Base-by-base conservation (phyloP, 1,140 invertebrate genomes). In the Panagrolaimus sp. region DNA sequence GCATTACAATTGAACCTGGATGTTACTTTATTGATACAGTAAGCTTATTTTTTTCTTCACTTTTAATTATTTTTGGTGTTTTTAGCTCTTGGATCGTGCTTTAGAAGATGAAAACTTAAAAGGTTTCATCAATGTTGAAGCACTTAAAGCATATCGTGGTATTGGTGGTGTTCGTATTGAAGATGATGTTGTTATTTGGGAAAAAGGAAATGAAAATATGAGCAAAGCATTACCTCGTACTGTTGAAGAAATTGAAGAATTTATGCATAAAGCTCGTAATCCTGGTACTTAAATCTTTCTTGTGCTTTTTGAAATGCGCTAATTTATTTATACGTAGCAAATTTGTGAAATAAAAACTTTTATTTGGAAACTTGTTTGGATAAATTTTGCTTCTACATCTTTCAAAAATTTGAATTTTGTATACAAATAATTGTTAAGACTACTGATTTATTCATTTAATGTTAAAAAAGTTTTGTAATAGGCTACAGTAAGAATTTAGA, bases 1-100 rank as follows among this genome's bases (percentile, higher is more conserved):
- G 93, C 17, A 84, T 99, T 0, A 98, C 96, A 14, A 89, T 98
- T 52, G 96, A 98, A 83, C 96, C 94, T 38, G 91, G 96, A 28
- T 94, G 93, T 84, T 99, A 97, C 83, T 97, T 97, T 78, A 92
- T 96, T 77, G 89, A 92, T 78, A 70, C 76, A 26, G 75, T 75
- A 45, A 48, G 7, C 0, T 58, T 21, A n/a, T 58, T 12, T 0
- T 4, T n/a, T 58, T 58, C 2, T 14, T 21, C 17, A 6, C 2
- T 14, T 15, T 58, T 58, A 7, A 58, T 58, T 58, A 58, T 21
- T 14, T 10, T n/a, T 58, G 14, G 15, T 26, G 14, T 5, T 58
- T 76, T 72, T 84, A 84, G 84, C 66, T 88, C 38, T 69, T 88
- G 21, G 85, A 88, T 75, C 74, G 78, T 67, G 87, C 88, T 10